phyloP scores from a whole-genome alignment of 2,113 vertebrate species.

The Jacana jacana region DNA sequence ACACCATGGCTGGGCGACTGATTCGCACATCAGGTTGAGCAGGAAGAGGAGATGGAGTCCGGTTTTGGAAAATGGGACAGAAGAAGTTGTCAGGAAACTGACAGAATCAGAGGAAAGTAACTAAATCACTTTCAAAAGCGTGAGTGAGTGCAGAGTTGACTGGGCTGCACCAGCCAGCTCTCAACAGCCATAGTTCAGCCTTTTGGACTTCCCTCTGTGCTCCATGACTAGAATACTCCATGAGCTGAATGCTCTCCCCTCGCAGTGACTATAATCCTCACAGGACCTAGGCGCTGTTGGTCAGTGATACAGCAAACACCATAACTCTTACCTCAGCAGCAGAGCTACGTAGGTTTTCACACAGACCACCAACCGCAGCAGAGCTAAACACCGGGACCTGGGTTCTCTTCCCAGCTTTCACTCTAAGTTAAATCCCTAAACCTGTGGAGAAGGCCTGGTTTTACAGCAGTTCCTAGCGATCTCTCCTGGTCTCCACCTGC shows the following conservation, averaged over 20 bases:
- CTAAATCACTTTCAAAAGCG: background rate
- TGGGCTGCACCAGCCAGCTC: background rate
- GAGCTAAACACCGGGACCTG: background rate
- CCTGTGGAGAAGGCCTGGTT: accelerated
- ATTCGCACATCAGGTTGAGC: background rate
- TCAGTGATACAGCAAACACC: accelerated
- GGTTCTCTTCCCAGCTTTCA: background rate
- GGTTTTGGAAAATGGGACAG: background rate
- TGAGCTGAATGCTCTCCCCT: background rate
- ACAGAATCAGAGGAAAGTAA: background rate
- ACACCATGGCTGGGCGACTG: background rate
- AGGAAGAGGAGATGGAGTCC: background rate
- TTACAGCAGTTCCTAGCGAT: accelerated
- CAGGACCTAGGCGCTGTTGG: background rate
- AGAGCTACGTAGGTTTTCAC: background rate
- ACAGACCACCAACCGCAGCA: background rate
- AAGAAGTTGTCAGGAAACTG: background rate
- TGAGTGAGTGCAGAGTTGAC: accelerated
- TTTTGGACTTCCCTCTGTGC: background rate
- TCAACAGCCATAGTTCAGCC: background rate
- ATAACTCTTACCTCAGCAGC: background rate
- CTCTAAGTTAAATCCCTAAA: too few relatives aligned
- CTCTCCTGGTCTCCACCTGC: background rate
- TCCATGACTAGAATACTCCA: background rate
- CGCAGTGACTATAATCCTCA: background rate